Conservation (phyloP, 2,888 invertebrate genomes). For the Seira sanloemensis region DNA sequence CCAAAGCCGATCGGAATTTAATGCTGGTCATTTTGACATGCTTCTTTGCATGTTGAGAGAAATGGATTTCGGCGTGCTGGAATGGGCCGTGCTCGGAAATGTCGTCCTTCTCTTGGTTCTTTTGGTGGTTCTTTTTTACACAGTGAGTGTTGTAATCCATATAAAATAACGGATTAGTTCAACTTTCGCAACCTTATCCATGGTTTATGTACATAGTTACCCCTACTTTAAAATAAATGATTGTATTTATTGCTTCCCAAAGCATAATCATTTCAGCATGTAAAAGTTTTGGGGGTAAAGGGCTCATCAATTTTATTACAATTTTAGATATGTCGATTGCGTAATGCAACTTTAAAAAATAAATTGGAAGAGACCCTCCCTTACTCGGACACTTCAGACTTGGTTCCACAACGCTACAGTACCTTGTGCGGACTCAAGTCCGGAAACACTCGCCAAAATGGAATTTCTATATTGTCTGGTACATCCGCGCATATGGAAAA, state of each 20-base stretch:
- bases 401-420: slow-evolving; percentile 51
- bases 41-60: slow-evolving; percentile 42
- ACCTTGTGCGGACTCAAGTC: slow-evolving; percentile 46
- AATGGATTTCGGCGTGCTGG: slow-evolving; percentile 63
- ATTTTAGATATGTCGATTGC: slow-evolving; percentile 46
- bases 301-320: background rate
- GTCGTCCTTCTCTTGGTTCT: slow-evolving; percentile 54
- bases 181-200: no score
- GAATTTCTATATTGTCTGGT: slow-evolving; percentile 27
- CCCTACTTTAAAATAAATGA: background rate
- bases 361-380: slow-evolving; percentile 48
- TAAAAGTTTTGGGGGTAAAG: background rate
- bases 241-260: background rate
- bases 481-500: background rate
- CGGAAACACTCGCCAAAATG: slow-evolving; percentile 41
- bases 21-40: no score
- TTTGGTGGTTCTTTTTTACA: slow-evolving; percentile 53
- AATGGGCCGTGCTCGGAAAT: slow-evolving; percentile 64
- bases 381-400: slow-evolving; percentile 47
- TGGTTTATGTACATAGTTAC: no score
- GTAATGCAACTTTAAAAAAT: slow-evolving; percentile 43
- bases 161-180: background rate
- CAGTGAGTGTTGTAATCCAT: slow-evolving; percentile 32
- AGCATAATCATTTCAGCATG: slow-evolving; percentile 11
- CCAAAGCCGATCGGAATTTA: no score